A percentile compares a stretch with the other conserved stretches of the same genome.
Conservation (phyloP, 1,140 invertebrate genomes). For the Metaphire vulgaris region DNA sequence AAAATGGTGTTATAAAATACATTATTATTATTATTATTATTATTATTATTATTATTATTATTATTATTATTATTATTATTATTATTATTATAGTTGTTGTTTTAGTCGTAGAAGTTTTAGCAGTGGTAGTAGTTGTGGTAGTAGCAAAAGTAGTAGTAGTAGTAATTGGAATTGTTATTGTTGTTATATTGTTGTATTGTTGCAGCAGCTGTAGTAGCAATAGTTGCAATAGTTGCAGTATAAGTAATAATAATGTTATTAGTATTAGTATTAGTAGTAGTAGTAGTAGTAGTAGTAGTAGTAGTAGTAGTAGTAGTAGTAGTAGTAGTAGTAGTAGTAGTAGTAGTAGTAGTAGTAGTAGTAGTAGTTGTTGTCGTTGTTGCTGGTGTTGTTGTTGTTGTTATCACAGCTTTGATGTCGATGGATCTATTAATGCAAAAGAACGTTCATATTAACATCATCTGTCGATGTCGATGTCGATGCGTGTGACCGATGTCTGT, state of each 20-base stretch:
- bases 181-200: too few relatives aligned
- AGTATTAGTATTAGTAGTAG: not conserved
- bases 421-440: not conserved
- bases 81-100: not conserved
- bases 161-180: not conserved
- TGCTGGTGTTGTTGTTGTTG: not conserved
- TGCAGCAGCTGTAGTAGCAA: not conserved
- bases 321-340: not conserved
- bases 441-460: constrained; percentile 2
- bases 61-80: not conserved
- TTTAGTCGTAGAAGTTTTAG: not conserved
- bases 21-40: not conserved
- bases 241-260: not conserved
- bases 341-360: not conserved
- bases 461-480: too few relatives aligned
- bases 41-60: not conserved
- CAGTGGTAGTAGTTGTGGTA: not conserved
- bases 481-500: not conserved
- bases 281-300: not conserved
- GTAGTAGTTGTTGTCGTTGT: not conserved
- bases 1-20: not conserved
- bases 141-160: not conserved
- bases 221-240: not conserved
- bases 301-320: not conserved
- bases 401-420: not conserved